Percentiles rank a stretch among this genome's conserved stretches.
Conservation (phyloP, 2,113 vertebrate genomes). For the Corythoichthys intestinalis region DNA sequence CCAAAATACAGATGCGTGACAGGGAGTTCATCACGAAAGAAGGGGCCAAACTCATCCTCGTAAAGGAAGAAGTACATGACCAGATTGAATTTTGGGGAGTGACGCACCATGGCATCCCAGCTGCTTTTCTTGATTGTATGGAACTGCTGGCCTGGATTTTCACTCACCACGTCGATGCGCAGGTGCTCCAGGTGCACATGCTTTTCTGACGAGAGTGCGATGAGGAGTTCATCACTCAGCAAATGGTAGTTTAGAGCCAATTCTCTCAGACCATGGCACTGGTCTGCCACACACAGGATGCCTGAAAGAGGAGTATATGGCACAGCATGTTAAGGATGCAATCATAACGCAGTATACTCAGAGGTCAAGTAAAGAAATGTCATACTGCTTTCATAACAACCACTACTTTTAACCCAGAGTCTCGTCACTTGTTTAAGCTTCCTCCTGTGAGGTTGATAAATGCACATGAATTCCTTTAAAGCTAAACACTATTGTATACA, state of each 20-base stretch:
- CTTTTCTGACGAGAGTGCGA: slow-evolving; percentile 91
- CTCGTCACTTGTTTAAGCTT: neutral
- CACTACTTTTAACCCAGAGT: neutral
- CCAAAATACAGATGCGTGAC: slow-evolving; percentile 95
- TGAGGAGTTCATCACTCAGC: slow-evolving; percentile 87
- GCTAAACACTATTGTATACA: neutral
- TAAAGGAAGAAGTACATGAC: slow-evolving; percentile 98
- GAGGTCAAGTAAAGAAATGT: neutral
- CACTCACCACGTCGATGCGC: slow-evolving; percentile 93
- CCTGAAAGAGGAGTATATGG: slow-evolving; percentile 30
- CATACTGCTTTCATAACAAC: neutral
- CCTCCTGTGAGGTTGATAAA: neutral
- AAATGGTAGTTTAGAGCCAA: slow-evolving; percentile 91
- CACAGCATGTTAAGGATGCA: neutral
- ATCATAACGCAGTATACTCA: neutral
- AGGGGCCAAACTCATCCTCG: slow-evolving; percentile 92
- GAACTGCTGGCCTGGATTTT: slow-evolving; percentile 91
- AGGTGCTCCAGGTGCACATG: slow-evolving; percentile 93
- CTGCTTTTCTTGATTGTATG: slow-evolving; percentile 94
- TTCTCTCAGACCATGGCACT: slow-evolving; percentile 92
- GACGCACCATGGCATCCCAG: slow-evolving; percentile 94
- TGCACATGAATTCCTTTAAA: neutral
- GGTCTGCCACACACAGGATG: slow-evolving; percentile 81
- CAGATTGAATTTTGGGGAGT: slow-evolving; percentile 93
- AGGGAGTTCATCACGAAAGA: slow-evolving; percentile 89